Conservation (phyloP, 2,113 vertebrate species). For the Osmerus eperlanus region DNA sequence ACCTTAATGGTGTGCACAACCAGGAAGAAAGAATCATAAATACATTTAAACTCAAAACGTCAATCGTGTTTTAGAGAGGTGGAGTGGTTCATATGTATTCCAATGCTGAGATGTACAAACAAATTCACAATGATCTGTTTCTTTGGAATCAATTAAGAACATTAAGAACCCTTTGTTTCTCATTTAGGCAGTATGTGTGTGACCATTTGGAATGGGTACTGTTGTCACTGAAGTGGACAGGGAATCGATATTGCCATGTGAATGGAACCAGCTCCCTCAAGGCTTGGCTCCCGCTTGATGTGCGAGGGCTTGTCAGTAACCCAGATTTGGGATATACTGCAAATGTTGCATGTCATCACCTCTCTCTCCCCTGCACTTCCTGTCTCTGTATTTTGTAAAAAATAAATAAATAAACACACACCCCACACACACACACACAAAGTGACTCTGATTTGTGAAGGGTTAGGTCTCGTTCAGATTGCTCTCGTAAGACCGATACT, state of each 20-base stretch:
- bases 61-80: too few relatives aligned
- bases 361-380: too few relatives aligned
- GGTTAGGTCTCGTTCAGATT: neutral
- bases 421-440: too few relatives aligned
- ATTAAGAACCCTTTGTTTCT: conserved; percentile 43
- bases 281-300: conserved; percentile 40
- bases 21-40: too few relatives aligned
- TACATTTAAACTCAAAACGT: too few relatives aligned
- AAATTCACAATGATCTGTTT: neutral
- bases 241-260: conserved; percentile 55
- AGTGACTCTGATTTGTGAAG: neutral
- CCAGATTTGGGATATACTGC: too few relatives aligned
- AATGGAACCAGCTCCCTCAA: conserved; percentile 45
- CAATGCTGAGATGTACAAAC: neutral
- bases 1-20: too few relatives aligned
- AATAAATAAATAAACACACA: too few relatives aligned
- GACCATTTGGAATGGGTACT: conserved; percentile 46
- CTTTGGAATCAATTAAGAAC: neutral
- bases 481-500: neutral
- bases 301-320: too few relatives aligned
- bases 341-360: too few relatives aligned
- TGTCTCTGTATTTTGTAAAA: too few relatives aligned
- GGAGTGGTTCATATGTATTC: too few relatives aligned
- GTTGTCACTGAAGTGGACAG: conserved; percentile 46
- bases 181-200: conserved; percentile 55